A percentile compares a stretch with the other conserved stretches of the same genome.
phyloP scores from a whole-genome alignment of 2,888 invertebrate species.

The Acleris emargana region DNA sequence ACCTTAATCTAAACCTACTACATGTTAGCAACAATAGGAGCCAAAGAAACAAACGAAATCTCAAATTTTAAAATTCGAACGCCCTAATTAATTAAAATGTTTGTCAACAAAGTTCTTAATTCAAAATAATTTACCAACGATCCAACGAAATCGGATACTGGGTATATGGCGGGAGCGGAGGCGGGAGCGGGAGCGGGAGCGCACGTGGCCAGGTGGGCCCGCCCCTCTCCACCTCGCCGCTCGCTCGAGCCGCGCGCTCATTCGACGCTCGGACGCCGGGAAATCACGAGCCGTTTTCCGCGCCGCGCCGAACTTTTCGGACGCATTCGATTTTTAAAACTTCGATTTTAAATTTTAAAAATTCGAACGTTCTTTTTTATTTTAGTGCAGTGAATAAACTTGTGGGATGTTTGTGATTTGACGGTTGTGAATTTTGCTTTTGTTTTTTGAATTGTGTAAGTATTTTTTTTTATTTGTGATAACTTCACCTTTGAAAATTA shows the following conservation, averaged over 20 bases:
- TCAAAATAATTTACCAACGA: slow-evolving; percentile 57
- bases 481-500: slow-evolving; percentile 53
- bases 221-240: slow-evolving; percentile 66
- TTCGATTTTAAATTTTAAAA: slow-evolving; percentile 36
- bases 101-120: slow-evolving; percentile 38
- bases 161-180: slow-evolving; percentile 45
- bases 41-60: no score
- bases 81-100: neutral
- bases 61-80: no score
- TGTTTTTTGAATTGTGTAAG: slow-evolving; percentile 62
- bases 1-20: no score
- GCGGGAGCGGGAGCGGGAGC: slow-evolving; percentile 58
- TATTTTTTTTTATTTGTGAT: slow-evolving; percentile 49
- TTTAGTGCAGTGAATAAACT: slow-evolving; percentile 53
- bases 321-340: slow-evolving; percentile 52
- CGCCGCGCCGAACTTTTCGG: slow-evolving; percentile 72
- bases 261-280: slow-evolving; percentile 81
- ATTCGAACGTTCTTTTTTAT: slow-evolving; percentile 8
- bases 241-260: slow-evolving; percentile 66
- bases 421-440: slow-evolving; percentile 46
- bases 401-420: slow-evolving; percentile 78
- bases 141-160: slow-evolving; percentile 68
- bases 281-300: slow-evolving; percentile 80
- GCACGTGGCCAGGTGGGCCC: slow-evolving; percentile 72
- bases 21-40: no score